Evolutionary conservation across 2,888 invertebrate genomes (phyloP), one percentile per base, ranked within the genome.

Genomic region (Torymus auratus): DNA sequence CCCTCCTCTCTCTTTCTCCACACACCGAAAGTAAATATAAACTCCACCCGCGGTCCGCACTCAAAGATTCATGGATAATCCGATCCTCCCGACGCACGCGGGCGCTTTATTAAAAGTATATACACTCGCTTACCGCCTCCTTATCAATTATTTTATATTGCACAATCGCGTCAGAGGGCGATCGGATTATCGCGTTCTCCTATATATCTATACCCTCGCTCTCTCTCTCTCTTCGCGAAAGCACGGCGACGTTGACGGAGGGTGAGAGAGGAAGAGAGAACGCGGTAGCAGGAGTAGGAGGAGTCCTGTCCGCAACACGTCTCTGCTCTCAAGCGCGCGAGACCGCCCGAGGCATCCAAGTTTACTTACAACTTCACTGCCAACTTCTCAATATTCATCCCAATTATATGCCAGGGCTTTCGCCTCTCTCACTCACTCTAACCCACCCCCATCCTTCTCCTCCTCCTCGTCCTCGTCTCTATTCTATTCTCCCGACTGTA

Each of bases 371-470:
- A 90, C 90, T 90, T 90, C 89, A 89, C 88, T 89, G 88, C 89
- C 89, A 90, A 90, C 90, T 90, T 90, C 90, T 90, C 90, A 90
- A 90, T 90, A 90, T 90, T 90, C 90, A 90, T 90, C 88, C 88
- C 89, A 90, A 90, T 90, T 90, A 90, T 89, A 89, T 87, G 74
- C 61, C 73, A 71, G 50, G 73, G 55, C 70, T 65, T 77, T 77
- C 69, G 65, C 4, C 55, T 15, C 12, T 53, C 62, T 55, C 17
- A 15, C 56, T 20, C 64, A 15, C 52, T 58, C 55, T 56, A 53
- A 41, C 17, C 41, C 56, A 14, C 50, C 62, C 53, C 56, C 61
- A 13, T 68, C 23, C 15, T 15, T 52, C 52, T 15, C n/a, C 64
- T 50, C 1, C 7, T 10, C 11, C n/a, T 1, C 28, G 28, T 28